Percentiles rank a stretch among this genome's conserved stretches.
Conservation (phyloP, 1,140 invertebrate genomes). For the Dolichoris vasculosae region DNA sequence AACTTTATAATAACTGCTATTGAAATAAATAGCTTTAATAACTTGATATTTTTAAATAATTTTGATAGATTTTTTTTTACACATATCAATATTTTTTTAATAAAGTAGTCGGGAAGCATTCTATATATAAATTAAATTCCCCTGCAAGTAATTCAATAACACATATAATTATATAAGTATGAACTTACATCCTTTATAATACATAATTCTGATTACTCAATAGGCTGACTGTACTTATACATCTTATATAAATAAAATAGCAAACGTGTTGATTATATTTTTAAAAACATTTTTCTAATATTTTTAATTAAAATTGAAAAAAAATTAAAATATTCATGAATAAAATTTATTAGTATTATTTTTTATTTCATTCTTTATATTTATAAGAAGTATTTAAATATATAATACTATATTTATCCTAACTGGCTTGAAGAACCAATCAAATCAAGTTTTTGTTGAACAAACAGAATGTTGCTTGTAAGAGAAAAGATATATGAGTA, state of each 20-base stretch:
- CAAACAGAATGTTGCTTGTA: background rate
- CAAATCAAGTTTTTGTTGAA: background rate
- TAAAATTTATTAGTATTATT: too few species aligned
- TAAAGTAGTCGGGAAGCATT: too few species aligned
- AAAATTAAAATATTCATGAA: background rate
- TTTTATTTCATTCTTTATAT: too few species aligned
- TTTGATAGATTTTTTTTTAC: too few species aligned
- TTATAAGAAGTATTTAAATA: background rate
- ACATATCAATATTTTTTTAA: too few species aligned
- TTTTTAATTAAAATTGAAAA: background rate
- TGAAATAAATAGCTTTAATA: too few species aligned
- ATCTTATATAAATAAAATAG: background rate
- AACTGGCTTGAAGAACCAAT: slow-evolving; percentile 25
- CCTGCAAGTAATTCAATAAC: too few species aligned
- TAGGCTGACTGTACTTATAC: background rate
- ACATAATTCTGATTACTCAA: background rate
- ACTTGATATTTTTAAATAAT: too few species aligned
- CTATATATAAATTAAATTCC: too few species aligned
- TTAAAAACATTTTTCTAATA: background rate
- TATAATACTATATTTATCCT: background rate
- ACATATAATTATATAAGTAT: too few species aligned
- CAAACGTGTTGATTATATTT: background rate
- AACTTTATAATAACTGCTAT: too few species aligned
- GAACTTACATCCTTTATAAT: background rate
- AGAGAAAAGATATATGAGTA: background rate